Evolutionary conservation across 1,140 invertebrate genomes (phyloP).

Genomic region (Drosophila parabipectinata): DNA sequence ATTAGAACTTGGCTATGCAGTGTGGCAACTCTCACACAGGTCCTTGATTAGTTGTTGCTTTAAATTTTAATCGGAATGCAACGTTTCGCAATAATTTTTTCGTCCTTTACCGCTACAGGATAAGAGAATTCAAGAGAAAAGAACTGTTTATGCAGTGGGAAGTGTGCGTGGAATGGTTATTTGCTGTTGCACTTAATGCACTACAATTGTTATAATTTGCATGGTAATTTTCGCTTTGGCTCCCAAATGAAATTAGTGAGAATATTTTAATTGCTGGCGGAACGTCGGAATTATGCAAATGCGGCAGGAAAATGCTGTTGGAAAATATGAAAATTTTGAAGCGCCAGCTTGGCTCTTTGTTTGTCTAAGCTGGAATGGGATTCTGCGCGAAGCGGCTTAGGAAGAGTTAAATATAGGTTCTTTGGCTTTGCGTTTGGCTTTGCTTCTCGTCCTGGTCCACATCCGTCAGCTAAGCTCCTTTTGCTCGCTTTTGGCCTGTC

Average conservation of each 20-base stretch:
- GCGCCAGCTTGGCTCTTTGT: slow-evolving; percentile 10
- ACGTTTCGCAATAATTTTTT: no score
- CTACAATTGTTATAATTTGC: slow-evolving; percentile 57
- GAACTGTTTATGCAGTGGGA: not conserved
- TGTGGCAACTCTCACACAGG: slow-evolving; percentile 1
- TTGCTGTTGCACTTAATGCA: slow-evolving; percentile 56
- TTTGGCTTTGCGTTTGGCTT: not conserved
- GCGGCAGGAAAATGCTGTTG: slow-evolving; percentile 15
- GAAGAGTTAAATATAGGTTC: slow-evolving; percentile 25
- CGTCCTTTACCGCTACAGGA: not conserved
- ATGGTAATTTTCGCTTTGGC: slow-evolving; percentile 45
- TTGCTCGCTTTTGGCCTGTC: not conserved
- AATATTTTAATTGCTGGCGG: slow-evolving; percentile 67
- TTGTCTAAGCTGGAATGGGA: slow-evolving; percentile 21
- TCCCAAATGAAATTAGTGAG: slow-evolving; percentile 52
- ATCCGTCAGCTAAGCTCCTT: slow-evolving; percentile 37
- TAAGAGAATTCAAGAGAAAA: slow-evolving; percentile 10
- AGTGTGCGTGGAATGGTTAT: slow-evolving; percentile 8
- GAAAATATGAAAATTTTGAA: slow-evolving; percentile 28
- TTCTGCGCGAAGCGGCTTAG: slow-evolving; percentile 8
- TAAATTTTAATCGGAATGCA: no score
- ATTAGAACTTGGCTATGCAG: slow-evolving; percentile 12
- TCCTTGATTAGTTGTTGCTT: slow-evolving; percentile 6
- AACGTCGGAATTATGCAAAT: slow-evolving; percentile 33
- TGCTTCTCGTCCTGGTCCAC: slow-evolving; percentile 6